These are phyloP conservation scores for Caracal caracal DNA, from an alignment of 2,113 vertebrate genomes.

Conservation along the genomic window DNA sequence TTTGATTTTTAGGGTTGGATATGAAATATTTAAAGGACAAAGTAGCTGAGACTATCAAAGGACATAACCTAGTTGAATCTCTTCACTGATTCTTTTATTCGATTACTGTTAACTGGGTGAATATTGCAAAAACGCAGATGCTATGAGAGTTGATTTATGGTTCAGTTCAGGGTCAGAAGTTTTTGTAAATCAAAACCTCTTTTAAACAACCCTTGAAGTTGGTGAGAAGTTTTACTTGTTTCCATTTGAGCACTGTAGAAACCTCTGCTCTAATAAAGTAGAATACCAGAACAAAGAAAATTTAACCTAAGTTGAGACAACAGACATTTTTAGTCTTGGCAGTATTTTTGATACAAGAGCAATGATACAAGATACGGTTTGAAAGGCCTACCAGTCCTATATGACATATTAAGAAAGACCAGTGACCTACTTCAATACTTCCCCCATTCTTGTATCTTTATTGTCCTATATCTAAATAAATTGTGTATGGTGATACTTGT, in stretches of 20 bases:
- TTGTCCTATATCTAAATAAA: neutral
- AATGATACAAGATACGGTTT: neutral
- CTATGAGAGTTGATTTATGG: neutral
- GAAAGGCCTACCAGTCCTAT: neutral
- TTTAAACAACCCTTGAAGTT: neutral
- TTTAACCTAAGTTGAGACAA: neutral
- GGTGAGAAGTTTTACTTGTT: neutral
- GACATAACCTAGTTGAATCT: neutral
- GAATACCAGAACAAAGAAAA: neutral
- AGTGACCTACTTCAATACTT: neutral
- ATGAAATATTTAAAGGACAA: neutral
- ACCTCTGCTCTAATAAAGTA: neutral
- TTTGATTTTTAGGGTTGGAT: neutral
- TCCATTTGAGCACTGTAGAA: neutral
- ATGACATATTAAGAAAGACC: neutral
- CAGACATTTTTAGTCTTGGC: neutral
- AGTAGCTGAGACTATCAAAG: neutral
- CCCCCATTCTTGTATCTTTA: neutral
- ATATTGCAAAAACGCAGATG: neutral
- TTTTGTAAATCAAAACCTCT: neutral
- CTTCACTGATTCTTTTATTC: neutral
- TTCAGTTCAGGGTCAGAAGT: neutral
- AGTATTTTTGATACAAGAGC: neutral
- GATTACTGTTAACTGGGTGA: neutral
- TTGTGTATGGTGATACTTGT: neutral